Evolutionary conservation across 2,888 invertebrate genomes (phyloP).

Genomic region (Cryptophagus acutangulus): DNA sequence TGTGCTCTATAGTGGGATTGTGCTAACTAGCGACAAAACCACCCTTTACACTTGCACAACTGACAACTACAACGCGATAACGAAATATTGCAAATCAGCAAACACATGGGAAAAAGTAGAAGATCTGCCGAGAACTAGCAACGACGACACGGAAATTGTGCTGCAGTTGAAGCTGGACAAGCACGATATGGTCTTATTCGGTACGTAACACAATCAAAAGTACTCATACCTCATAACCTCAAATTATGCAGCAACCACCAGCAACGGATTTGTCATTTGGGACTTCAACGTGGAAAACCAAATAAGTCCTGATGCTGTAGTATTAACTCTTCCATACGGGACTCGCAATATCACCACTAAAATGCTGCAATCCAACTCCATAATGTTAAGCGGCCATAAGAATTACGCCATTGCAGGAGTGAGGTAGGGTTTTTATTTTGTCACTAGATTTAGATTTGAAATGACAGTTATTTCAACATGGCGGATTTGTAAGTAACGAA

Average conservation of each 20-base stretch:
- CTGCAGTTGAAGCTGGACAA: slow-evolving; percentile 79
- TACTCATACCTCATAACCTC: neutral
- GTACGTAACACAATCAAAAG: slow-evolving; percentile 43
- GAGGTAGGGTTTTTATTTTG: no score
- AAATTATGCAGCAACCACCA: slow-evolving; percentile 58
- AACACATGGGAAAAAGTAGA: slow-evolving; percentile 59
- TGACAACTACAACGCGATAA: slow-evolving; percentile 55
- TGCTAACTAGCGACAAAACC: slow-evolving; percentile 62
- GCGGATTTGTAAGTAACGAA: neutral
- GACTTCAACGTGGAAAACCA: slow-evolving; percentile 58
- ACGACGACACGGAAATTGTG: slow-evolving; percentile 70
- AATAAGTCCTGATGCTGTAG: slow-evolving; percentile 55
- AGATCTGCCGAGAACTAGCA: slow-evolving; percentile 61
- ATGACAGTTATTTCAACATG: no score
- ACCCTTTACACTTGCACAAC: slow-evolving; percentile 67
- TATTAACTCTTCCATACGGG: slow-evolving; percentile 73
- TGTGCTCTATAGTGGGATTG: slow-evolving; percentile 55
- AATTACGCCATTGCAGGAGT: slow-evolving; percentile 95
- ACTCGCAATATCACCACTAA: slow-evolving; percentile 90
- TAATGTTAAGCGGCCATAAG: slow-evolving; percentile 85
- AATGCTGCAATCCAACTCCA: slow-evolving; percentile 84
- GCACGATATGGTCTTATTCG: slow-evolving; percentile 74
- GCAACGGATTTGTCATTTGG: slow-evolving; percentile 81
- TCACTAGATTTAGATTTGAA: no score
- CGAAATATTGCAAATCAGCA: slow-evolving; percentile 47